Conservation (phyloP, 2,113 vertebrate species). For the Eclectus roratus region DNA sequence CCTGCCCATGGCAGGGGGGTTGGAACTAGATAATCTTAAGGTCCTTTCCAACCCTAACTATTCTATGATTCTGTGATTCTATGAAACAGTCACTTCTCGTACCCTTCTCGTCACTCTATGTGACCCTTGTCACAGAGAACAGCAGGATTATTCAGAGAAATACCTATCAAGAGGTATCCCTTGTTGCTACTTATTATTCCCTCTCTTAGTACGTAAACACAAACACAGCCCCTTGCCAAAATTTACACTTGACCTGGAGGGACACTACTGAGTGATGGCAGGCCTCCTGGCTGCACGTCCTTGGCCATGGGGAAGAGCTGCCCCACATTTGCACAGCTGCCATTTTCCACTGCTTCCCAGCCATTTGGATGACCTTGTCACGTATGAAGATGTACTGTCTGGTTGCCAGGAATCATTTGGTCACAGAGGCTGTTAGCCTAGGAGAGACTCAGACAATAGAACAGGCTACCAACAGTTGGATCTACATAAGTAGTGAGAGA, state of each 20-base stretch:
- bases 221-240: not conserved
- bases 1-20: no score
- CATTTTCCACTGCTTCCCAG: slow-evolving; percentile 42
- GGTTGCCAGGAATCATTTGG: slow-evolving; percentile 76
- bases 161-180: not conserved
- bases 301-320: slow-evolving; percentile 69
- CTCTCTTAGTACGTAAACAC: not conserved
- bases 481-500: not conserved
- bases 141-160: not conserved
- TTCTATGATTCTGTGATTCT: no score
- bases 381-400: slow-evolving; percentile 65
- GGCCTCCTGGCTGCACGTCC: slow-evolving; percentile 58
- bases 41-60: no score
- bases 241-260: not conserved
- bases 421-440: slow-evolving; percentile 81
- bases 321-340: slow-evolving; percentile 75
- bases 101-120: no score
- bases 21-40: no score
- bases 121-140: not conserved
- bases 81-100: not conserved
- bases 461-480: not conserved
- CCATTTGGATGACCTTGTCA: slow-evolving; percentile 40
- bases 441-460: not conserved
- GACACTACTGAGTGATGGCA: not conserved
- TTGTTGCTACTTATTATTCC: not conserved